A percentile compares a stretch with the other conserved stretches of the same genome.
Evolutionary conservation across 1,140 invertebrate species (phyloP).

Genomic region (Adoxophyes honmai): DNA sequence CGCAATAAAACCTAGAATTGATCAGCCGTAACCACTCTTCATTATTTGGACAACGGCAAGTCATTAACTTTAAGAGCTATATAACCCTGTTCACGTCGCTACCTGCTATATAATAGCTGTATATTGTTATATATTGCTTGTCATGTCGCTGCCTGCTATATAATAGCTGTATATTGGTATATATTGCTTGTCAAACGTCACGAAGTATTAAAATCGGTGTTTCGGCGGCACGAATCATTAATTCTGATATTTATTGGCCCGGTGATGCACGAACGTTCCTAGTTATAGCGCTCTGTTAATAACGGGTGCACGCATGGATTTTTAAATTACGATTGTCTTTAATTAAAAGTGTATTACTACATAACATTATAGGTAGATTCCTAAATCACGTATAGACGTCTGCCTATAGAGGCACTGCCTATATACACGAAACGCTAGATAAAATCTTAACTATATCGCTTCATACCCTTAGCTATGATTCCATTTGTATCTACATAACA

Average conservation of each 20-base stretch:
- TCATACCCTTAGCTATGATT: too few relatives aligned
- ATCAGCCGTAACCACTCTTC: too few relatives aligned
- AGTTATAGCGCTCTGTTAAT: not conserved
- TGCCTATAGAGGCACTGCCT: too few relatives aligned
- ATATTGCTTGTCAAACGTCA: conserved; percentile 41
- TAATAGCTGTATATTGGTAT: conserved; percentile 26
- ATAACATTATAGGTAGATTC: too few relatives aligned
- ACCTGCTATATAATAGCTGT: conserved; percentile 18
- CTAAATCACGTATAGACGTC: too few relatives aligned
- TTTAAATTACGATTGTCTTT: not conserved
- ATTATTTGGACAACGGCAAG: too few relatives aligned
- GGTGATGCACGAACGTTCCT: conserved; percentile 34
- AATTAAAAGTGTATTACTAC: too few relatives aligned
- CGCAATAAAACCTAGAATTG: too few relatives aligned
- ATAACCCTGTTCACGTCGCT: not conserved
- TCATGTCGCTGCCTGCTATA: not conserved
- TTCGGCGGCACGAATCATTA: conserved; percentile 54
- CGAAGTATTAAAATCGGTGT: conserved; percentile 57
- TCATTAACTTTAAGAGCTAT: too few relatives aligned
- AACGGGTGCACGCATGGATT: not conserved
- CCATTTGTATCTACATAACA: too few relatives aligned
- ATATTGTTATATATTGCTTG: conserved; percentile 16
- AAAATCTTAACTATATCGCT: too few relatives aligned
- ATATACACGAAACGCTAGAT: too few relatives aligned
- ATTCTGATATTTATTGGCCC: conserved; percentile 51